phyloP scores from a whole-genome alignment of 2,888 invertebrate genomes.

The Byasa hedistus region DNA sequence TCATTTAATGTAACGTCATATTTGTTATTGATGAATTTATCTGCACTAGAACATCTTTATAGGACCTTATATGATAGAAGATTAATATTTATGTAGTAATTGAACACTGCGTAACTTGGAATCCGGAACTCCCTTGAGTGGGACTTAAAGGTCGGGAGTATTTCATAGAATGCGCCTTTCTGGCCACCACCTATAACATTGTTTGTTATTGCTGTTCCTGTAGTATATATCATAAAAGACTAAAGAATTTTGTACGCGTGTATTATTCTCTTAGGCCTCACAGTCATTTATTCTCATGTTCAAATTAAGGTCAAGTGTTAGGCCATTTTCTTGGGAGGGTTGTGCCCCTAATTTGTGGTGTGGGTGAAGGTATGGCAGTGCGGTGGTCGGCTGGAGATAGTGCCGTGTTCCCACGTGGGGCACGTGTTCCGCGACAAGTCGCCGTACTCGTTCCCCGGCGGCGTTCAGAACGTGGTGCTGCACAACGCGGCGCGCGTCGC shows the following conservation, averaged over 20 bases:
- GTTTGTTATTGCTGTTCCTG: neutral
- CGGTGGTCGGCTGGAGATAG: slow-evolving; percentile 96
- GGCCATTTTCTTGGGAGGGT: neutral
- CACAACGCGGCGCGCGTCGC: slow-evolving; percentile 99
- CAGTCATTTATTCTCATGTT: too few relatives aligned
- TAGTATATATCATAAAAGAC: neutral
- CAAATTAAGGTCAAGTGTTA: neutral
- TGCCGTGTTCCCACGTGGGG: slow-evolving; percentile 97
- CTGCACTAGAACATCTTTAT: too few relatives aligned
- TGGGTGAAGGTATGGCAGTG: slow-evolving; percentile 93
- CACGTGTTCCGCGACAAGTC: slow-evolving; percentile 99
- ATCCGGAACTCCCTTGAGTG: too few relatives aligned
- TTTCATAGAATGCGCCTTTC: too few relatives aligned
- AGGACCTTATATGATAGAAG: too few relatives aligned
- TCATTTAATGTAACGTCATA: too few relatives aligned
- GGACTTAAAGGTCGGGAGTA: too few relatives aligned
- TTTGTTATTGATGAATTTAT: too few relatives aligned
- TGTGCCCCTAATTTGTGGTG: slow-evolving; percentile 15
- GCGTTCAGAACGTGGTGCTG: slow-evolving; percentile 96
- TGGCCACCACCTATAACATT: too few relatives aligned
- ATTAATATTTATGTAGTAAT: too few relatives aligned
- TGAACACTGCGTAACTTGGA: too few relatives aligned
- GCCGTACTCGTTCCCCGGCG: slow-evolving; percentile 99
- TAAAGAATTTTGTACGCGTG: neutral
- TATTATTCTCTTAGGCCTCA: neutral